Percentiles rank a stretch among this genome's conserved stretches.
Conservation (phyloP, 2,113 vertebrate genomes). For the Girardinichthys multiradiatus region DNA sequence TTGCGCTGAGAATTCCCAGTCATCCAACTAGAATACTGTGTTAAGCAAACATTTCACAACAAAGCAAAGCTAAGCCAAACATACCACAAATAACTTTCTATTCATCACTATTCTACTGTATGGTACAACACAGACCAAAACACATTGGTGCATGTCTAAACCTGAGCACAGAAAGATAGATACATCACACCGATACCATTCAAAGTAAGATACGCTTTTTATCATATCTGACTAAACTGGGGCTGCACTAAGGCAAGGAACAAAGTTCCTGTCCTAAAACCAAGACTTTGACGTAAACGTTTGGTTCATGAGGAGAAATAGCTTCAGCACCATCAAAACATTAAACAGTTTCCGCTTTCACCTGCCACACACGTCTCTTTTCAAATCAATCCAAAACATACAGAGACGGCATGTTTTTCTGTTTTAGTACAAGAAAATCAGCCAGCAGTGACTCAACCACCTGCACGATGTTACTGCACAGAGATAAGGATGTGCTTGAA, state of each 20-base stretch:
- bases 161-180: slow-evolving; percentile 12
- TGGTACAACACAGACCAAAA: background rate
- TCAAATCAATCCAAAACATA: slow-evolving; percentile 1
- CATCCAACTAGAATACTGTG: background rate
- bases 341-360: background rate
- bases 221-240: background rate
- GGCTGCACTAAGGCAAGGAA: background rate
- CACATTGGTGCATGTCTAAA: background rate
- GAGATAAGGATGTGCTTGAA: too few species aligned
- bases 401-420: too few species aligned
- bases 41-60: background rate
- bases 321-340: too few species aligned
- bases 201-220: background rate
- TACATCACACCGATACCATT: background rate
- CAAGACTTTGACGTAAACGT: too few species aligned
- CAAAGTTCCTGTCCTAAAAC: background rate
- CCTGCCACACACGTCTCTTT: slow-evolving; percentile 2
- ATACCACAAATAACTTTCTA: slow-evolving; percentile 5
- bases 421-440: background rate
- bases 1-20: background rate
- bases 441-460: slow-evolving; percentile 19
- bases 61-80: slow-evolving; percentile 3
- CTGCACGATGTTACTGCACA: background rate
- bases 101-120: background rate
- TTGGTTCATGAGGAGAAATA: too few species aligned